These are phyloP conservation scores for Argyresthia goedartella DNA, from an alignment of 2,888 invertebrate genomes.

Conservation along the genomic window DNA sequence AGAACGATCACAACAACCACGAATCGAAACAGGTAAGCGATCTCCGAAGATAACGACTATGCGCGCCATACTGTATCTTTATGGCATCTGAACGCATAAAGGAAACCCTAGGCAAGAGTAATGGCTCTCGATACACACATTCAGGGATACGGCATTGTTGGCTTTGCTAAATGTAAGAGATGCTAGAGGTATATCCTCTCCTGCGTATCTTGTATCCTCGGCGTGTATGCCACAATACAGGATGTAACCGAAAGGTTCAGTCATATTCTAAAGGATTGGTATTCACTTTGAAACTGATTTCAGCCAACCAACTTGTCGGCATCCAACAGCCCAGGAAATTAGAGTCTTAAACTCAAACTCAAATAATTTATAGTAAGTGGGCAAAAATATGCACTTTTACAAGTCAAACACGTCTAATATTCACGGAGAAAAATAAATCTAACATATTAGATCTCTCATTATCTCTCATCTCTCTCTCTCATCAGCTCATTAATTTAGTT, in stretches of 20 bases:
- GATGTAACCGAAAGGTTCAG: neutral
- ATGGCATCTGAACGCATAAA: conserved; percentile 58
- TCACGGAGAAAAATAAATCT: too few species aligned
- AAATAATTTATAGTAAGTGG: too few species aligned
- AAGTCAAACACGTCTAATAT: too few species aligned
- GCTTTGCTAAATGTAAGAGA: conserved; percentile 12
- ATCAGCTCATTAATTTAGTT: too few species aligned
- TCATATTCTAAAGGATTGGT: neutral
- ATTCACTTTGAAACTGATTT: neutral
- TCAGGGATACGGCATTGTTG: conserved; percentile 38
- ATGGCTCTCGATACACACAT: conserved; percentile 56
- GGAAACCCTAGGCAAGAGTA: conserved; percentile 53
- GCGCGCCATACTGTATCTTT: conserved; percentile 42
- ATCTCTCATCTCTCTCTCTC: too few species aligned
- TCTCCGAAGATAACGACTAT: conserved; percentile 39
- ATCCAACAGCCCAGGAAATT: too few species aligned
- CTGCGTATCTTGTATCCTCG: neutral
- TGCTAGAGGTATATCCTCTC: neutral
- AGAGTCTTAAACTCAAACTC: too few species aligned
- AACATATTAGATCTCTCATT: too few species aligned
- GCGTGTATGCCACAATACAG: neutral
- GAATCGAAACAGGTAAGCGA: conserved; percentile 24
- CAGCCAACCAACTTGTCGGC: too few species aligned
- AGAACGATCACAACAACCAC: too few species aligned
- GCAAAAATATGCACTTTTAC: too few species aligned